Conservation (phyloP, 2,113 vertebrate genomes). For the Ptyas mucosa region DNA sequence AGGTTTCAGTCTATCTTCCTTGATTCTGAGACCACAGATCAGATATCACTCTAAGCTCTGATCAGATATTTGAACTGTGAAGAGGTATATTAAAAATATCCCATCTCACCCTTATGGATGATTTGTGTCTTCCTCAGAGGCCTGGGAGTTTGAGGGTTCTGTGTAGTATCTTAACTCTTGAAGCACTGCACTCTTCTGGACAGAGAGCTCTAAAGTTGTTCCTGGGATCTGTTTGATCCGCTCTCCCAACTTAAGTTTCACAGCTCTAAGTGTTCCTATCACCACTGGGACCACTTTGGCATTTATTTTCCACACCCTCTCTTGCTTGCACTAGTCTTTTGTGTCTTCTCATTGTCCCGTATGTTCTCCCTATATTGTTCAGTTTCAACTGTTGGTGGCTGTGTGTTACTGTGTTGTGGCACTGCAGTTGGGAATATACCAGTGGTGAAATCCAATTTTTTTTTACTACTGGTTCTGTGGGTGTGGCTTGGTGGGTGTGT, state of each 20-base stretch:
- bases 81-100: not conserved
- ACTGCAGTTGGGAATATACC: not conserved
- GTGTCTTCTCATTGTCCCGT: not conserved
- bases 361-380: not conserved
- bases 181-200: not conserved
- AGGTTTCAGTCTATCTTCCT: conserved; percentile 37
- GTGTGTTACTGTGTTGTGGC: not conserved
- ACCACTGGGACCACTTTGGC: not conserved
- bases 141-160: not conserved
- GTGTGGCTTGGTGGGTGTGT: too few relatives aligned
- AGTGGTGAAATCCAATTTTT: too few relatives aligned
- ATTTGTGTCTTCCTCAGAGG: not conserved
- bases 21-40: conserved; percentile 44
- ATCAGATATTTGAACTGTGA: not conserved
- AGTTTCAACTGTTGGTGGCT: not conserved
- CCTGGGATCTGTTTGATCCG: not conserved
- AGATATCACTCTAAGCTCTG: conserved; percentile 32
- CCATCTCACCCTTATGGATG: not conserved
- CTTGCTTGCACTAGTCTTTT: not conserved
- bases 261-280: not conserved
- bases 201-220: not conserved
- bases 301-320: not conserved
- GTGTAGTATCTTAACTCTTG: not conserved
- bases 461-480: too few relatives aligned
- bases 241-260: not conserved